Base-by-base conservation (phyloP, 1,140 invertebrate species). In the Drosophila pruinosa region DNA sequence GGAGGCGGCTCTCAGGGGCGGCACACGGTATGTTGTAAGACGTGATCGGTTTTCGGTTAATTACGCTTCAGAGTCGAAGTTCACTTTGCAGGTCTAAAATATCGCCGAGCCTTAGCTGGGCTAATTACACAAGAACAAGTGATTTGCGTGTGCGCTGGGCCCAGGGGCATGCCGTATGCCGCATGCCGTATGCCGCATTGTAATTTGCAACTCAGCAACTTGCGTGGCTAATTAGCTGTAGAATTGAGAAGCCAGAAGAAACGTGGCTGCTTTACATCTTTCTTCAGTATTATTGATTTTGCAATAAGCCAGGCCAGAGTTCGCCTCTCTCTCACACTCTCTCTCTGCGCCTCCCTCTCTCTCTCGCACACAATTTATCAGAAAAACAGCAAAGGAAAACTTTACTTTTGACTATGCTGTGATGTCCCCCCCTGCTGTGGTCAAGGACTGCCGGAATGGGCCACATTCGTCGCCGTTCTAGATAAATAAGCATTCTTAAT, bases 401-500 rank as follows among this genome's bases (percentile, higher is more conserved):
- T 86, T 71, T 63, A 52, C 72, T 80, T 80, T 80, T 75, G 38
- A 47, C 57, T 57, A 52, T 34, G 41, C 57, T 57, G 57, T 34
- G 26, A 21, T 21, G 12, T 17, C 26, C 2, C 31, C 14, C 10
- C 54, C 73, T 57, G 69, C 81, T 85, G 83, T 80, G 81, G 81
- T 88, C 71, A 86, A 72, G 71, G 47, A 45, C 45, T 56, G n/a
- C 47, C 36, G 28, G 15, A 10, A 8, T 24, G 56, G 38, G 36
- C 39, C 5, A 83, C 83, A 89, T 74, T 89, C 76, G 83, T 81
- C 83, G 85, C 77, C 85, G 80, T 89, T 89, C 85, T 89, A 89
- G 85, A 89, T 89, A 89, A 89, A 89, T 89, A 89, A 89, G 85
- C 85, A 89, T 89, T 80, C 85, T 89, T 89, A 89, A 89, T 89